Base-by-base conservation (phyloP, 1,140 invertebrate genomes). In the Acromyrmex charruanus region DNA sequence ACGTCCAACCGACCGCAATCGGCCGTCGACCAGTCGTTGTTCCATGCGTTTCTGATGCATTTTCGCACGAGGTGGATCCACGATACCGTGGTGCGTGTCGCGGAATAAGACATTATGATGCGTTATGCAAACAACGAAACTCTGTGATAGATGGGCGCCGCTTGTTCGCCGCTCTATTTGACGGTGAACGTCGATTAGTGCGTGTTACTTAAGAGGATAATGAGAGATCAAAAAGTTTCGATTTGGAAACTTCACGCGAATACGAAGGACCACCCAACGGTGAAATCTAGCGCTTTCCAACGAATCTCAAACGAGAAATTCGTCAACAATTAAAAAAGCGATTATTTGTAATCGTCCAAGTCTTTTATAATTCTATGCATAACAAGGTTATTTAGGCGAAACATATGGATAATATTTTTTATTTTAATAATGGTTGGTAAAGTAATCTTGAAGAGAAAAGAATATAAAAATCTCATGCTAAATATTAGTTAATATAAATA, bases 1-100 rank as follows among this genome's bases (percentile, higher is more conserved):
- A 88, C 49, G 77, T 7, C 66, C 72, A 55, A n/a, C 66, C 65
- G 68, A 66, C 59, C 35, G n/a, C 25, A 80, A 51, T 66, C 84
- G 39, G 63, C 55, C 59, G 59, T 72, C 9, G 39, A 53, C 51
- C 51, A 53, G 31, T 35, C 31, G n/a, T 6, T 16, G 18, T 3
- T 35, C 6, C 39, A 12, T 9, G 39, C n/a, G 16, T 51, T 35
- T 31, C 4, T 5, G 25, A 39, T 10, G 39, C 18, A 21, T 49
- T 44, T 9, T 16, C n/a, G n/a, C 18, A 31, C 9, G 44, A 74
- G n/a, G 31, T 10, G 51, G 51, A 1, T 59, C 25, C 35, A 59
- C 18, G 55, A 28, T 9, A 49, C n/a, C 39, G 31, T 77, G 18
- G 59, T 63, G 39, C 21, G 7, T 25, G 44, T 49, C 25, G 53